Evolutionary conservation across 2,888 invertebrate genomes (phyloP), one percentile per base, ranked within the genome.

Genomic region (Ephialtes manifestator): DNA sequence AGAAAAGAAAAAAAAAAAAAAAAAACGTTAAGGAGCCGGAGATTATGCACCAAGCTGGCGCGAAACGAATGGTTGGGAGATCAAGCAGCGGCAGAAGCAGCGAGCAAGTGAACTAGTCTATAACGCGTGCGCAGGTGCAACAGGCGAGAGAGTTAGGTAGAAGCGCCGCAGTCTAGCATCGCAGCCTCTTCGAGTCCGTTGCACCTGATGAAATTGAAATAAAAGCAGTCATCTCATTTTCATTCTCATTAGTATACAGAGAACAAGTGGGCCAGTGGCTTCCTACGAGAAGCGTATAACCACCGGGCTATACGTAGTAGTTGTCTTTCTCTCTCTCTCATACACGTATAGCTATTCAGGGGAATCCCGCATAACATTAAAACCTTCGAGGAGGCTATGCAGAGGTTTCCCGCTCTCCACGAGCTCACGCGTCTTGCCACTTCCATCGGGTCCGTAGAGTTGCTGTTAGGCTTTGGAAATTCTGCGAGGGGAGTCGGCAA

Each of bases 231-330:
- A 90, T 92, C 92, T 93, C 92, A 93, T 93, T 93, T 92, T 93
- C 93, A 93, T 92, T 89, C 92, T 93, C 93, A 93, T 93, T 93
- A 93, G 92, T 92, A 93, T 92, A 93, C 92, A 90, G 89, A 89
- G 91, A 92, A 93, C 92, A 93, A 93, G 93, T 93, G 92, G 92
- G 92, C 91, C 92, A 92, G 90, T 90, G 89, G 90, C 90, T 91
- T 90, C 89, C 90, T 90, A 90, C 90, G 88, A 90, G 88, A 85
- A 85, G 35, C 39, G 65, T 85, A 81, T 75, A 85, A 68, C 79
- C 79, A 31, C 20, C 11, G 20, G 13, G 67, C 28, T 48, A 70
- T 65, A 60, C 67, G 77, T 75, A 20, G 65, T 79, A 39, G 75
- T 18, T 83, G 76, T 75, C 80, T 75, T 72, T 71, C 81, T 84